phyloP scores from a whole-genome alignment of 64 coral and sea anemone species.

The Porites australiensis region DNA sequence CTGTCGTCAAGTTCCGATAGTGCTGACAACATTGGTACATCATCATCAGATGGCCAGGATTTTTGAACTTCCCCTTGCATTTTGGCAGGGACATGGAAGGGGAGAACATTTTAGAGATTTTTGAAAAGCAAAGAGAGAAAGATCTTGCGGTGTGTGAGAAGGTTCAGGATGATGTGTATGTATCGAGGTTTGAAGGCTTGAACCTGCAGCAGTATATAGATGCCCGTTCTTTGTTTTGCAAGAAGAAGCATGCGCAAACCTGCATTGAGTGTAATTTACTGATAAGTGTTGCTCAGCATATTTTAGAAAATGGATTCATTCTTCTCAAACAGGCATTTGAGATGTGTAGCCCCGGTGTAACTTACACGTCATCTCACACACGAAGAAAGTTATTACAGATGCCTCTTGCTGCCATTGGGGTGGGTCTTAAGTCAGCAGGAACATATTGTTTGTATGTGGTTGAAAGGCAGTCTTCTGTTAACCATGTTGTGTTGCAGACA shows the following conservation, averaged over 20 bases:
- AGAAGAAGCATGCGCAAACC: slow-evolving; percentile 23
- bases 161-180: no score
- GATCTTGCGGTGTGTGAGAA: no score
- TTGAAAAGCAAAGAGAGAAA: no score
- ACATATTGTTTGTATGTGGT: slow-evolving; percentile 54
- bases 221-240: slow-evolving; percentile 44
- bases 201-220: slow-evolving; percentile 49
- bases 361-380: slow-evolving; percentile 40
- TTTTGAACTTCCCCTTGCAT: no score
- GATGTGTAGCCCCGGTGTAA: slow-evolving; percentile 44
- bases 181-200: slow-evolving; percentile 74
- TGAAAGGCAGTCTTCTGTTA: slow-evolving; percentile 38
- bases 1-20: no score
- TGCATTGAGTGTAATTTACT: slow-evolving; percentile 55
- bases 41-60: no score
- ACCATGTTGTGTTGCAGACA: slow-evolving; percentile 43
- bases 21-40: no score
- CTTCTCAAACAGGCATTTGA: slow-evolving; percentile 51
- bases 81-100: no score
- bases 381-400: slow-evolving; percentile 73
- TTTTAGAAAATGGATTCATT: slow-evolving; percentile 35
- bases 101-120: no score
- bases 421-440: slow-evolving; percentile 10
- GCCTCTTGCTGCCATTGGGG: slow-evolving; percentile 56
- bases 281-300: slow-evolving; percentile 46